phyloP scores from a whole-genome alignment of 2,888 invertebrate genomes.

The Melanchra persicariae region DNA sequence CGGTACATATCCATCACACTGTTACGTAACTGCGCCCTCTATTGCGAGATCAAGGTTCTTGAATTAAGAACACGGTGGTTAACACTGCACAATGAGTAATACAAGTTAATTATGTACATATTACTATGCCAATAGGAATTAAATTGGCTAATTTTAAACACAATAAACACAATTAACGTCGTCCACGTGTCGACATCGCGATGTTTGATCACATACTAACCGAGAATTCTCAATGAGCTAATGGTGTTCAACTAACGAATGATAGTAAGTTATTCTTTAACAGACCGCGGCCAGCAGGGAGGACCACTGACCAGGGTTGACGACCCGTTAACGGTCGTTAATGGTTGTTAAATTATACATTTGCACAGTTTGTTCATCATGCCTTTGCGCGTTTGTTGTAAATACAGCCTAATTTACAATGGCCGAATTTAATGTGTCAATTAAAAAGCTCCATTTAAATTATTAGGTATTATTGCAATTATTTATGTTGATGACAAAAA shows the following conservation, averaged over 20 bases:
- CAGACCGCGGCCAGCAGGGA: slow-evolving; percentile 25
- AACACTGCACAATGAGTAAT: slow-evolving; percentile 63
- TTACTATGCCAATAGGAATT: slow-evolving; percentile 35
- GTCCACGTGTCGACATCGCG: slow-evolving; percentile 80
- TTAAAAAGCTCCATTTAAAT: background rate
- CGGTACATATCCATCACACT: slow-evolving; percentile 76
- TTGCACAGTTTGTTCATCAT: slow-evolving; percentile 43
- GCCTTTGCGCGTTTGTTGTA: slow-evolving; percentile 43
- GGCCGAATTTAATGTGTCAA: background rate
- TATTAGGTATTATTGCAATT: background rate
- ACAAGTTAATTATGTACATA: slow-evolving; percentile 61
- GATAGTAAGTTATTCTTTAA: slow-evolving; percentile 66
- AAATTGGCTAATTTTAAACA: slow-evolving; percentile 48
- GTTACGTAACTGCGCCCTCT: slow-evolving; percentile 71
- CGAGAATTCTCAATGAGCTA: slow-evolving; percentile 76
- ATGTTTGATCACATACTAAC: slow-evolving; percentile 81
- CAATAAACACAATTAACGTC: slow-evolving; percentile 68
- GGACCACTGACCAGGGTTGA: slow-evolving; percentile 70
- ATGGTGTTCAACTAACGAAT: slow-evolving; percentile 72
- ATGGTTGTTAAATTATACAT: slow-evolving; percentile 64
- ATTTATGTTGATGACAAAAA: background rate
- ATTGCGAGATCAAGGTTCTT: slow-evolving; percentile 73
- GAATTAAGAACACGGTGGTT: slow-evolving; percentile 63
- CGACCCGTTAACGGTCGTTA: slow-evolving; percentile 59
- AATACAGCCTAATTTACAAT: slow-evolving; percentile 16